Base-by-base conservation (phyloP, 37 sponge, comb jelly and placozoan genomes). In the Haliclona indistincta region DNA sequence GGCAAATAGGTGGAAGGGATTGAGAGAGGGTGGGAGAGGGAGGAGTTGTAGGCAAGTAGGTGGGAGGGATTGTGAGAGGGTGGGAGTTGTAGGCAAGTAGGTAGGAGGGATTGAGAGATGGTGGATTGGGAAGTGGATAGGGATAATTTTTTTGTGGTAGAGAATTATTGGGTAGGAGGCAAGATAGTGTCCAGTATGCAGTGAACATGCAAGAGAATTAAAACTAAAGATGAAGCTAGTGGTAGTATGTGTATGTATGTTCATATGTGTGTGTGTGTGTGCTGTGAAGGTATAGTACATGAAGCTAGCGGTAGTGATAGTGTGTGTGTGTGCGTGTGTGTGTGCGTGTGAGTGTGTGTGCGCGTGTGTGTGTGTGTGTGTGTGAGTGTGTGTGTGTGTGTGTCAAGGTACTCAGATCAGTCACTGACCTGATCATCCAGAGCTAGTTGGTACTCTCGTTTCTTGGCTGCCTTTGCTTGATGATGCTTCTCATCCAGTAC, bases 371-470 rank as follows among this genome's bases (percentile, higher is more conserved):
- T 49, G 53, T 49, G 17, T 49, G 67, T 36, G 8, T 26, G 8
- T 17, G 4, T 36, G 26, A 34, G 19, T 36, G 32, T 26, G 67
- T 20, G 29, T 40, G 6, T 20, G 38, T 40, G 37, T 26, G 34
- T 66, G 39, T 49, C 28, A 1, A 23, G 8, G 56, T 30, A 54
- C 35, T 38, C 34, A 42, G 2, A 7, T 5, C 20, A 4, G 19
- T 15, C 35, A 8, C 0, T 19, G 53, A 94, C 90, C 85, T 94
- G 95, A 54, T 94, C 91, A 17, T 75, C 88, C 42, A 94, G 72
- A 66, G 90, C 83, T 37, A 73, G 34, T 40, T 61, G 67, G 78
- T 94, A 89, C n/a, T 86, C 38, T 7, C 52, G 62, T 39, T 51
- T 74, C 13, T 71, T 29, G 26, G 22, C 58, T 26, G 38, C 49